Evolutionary conservation across 2,888 invertebrate genomes (phyloP), one percentile per base, ranked within the genome.

Genomic region (Alloplasta piceator): DNA sequence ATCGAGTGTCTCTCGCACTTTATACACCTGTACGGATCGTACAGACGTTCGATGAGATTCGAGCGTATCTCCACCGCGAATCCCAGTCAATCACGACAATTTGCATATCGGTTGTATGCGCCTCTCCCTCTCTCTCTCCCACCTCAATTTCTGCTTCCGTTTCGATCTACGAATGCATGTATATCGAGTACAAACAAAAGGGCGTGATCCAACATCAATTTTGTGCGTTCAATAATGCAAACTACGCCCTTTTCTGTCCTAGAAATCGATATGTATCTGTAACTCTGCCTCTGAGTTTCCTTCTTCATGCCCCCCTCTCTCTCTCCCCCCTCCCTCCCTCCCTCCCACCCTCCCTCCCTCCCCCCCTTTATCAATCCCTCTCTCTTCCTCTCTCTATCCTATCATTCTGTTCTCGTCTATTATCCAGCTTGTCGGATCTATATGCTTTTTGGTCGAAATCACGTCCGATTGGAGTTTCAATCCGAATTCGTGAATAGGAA

Each of bases 401-500:
- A 26, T 26, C 26, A 26, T 84, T 82, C 83, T 80, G 81, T 83
- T 83, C 83, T 80, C 82, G 79, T 78, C 80, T 83, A 84, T 86
- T 87, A 87, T 86, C 85, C 80, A 66, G 71, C 76, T 81, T 77
- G 77, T 61, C 78, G 74, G 82, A 77, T 83, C 86, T 85, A 79
- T 85, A 84, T 75, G 78, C 82, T 86, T 86, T 88, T 88, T 86
- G 85, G 85, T 26, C 85, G 82, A 85, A 90, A 90, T 90, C 88
- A 88, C 86, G 87, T 87, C 89, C 88, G 88, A 88, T 88, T 89
- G 89, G 84, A 86, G 87, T 88, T 89, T 87, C 85, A 87, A 86
- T 86, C 86, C 85, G 84, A 87, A 88, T 86, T 86, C 88, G 86
- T 90, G 90, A 90, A 90, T 90, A 87, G 90, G 26, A 86, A 87